Conservation (phyloP, 1,140 invertebrate species). For the Dysdera silvatica region DNA sequence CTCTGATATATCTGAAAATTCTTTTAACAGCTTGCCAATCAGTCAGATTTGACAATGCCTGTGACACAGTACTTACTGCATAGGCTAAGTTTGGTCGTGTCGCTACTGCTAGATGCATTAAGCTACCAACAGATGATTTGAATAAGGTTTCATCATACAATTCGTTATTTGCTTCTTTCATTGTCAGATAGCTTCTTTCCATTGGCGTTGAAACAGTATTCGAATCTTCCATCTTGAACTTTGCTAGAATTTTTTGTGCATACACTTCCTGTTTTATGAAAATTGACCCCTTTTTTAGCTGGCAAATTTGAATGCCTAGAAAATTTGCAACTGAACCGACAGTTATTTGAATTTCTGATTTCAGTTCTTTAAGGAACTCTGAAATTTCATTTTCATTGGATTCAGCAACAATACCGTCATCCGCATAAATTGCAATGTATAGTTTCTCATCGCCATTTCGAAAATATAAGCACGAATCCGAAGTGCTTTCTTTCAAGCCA, state of each 20-base stretch:
- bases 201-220: no score
- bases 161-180: no score
- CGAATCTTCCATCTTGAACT: no score
- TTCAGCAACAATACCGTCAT: not conserved
- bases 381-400: no score
- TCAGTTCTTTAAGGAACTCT: no score
- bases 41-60: conserved; percentile 19
- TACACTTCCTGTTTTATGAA: no score
- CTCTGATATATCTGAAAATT: conserved; percentile 37
- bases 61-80: conserved; percentile 26
- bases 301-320: conserved; percentile 1
- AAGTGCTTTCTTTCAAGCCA: conserved; percentile 1
- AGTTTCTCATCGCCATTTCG: not conserved
- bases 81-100: conserved; percentile 34
- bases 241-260: no score
- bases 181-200: no score
- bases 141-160: no score
- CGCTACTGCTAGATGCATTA: not conserved
- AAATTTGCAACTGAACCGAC: not conserved
- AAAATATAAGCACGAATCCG: conserved; percentile 15
- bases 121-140: no score
- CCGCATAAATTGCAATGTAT: not conserved
- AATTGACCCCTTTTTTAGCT: no score
- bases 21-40: conserved; percentile 35
- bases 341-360: not conserved